Percentiles rank a stretch among this genome's conserved stretches.
Evolutionary conservation across 1,140 invertebrate species (phyloP).

Genomic region (Orussus abietinus): DNA sequence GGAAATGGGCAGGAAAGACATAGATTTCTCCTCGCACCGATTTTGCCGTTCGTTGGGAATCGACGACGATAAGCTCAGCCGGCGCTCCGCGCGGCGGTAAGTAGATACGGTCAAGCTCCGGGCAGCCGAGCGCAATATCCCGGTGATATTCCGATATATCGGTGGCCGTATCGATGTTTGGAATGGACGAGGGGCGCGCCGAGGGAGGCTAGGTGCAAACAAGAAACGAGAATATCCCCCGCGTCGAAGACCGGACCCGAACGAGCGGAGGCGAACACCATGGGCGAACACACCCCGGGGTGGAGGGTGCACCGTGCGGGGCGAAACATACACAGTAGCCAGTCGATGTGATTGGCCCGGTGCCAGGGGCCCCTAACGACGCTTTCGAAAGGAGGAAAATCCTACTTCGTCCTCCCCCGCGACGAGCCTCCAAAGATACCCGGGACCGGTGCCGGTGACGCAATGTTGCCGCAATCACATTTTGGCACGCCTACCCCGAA

Average conservation of each 20-base stretch:
- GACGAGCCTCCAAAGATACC: conserved; percentile 43
- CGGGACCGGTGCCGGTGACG: conserved; percentile 40
- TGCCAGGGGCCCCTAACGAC: conserved; percentile 48
- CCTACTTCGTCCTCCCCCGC: conserved; percentile 40
- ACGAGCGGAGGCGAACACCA: not conserved
- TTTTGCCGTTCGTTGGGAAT: too few species aligned
- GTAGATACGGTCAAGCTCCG: conserved; percentile 4
- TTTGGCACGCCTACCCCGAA: conserved; percentile 35
- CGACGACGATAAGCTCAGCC: not conserved
- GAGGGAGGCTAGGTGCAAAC: conserved; percentile 37
- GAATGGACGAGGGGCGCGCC: conserved; percentile 19
- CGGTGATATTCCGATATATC: conserved; percentile 42
- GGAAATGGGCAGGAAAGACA: too few species aligned
- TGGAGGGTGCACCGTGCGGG: conserved; percentile 26
- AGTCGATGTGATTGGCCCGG: conserved; percentile 49
- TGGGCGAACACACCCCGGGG: conserved; percentile 3
- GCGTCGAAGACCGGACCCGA: conserved; percentile 24
- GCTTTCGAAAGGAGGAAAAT: conserved; percentile 48
- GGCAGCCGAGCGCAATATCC: conserved; percentile 17
- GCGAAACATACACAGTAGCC: conserved; percentile 42
- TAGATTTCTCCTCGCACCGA: too few species aligned
- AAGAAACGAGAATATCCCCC: conserved; percentile 43
- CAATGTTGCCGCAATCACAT: conserved; percentile 50
- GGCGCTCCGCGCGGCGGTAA: too few species aligned
- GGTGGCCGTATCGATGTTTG: conserved; percentile 39